These are phyloP conservation scores for Leptogaster cylindrica DNA, from an alignment of 2,888 invertebrate species.

Conservation along the genomic window DNA sequence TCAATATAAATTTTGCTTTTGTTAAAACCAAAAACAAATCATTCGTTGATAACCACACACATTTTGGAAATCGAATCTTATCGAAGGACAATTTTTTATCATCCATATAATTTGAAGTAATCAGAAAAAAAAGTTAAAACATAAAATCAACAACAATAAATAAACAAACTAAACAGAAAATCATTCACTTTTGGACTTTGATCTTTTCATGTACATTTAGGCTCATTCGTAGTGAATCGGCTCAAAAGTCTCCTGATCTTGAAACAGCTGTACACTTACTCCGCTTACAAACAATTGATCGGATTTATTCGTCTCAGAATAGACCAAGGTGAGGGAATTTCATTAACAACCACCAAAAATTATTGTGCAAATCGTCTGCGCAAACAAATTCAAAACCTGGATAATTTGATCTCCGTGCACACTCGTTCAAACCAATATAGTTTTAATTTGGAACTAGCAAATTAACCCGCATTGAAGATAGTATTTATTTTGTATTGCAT, in stretches of 20 bases:
- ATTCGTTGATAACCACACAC: too few species aligned
- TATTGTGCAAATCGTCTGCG: background rate
- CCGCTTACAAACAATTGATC: conserved; percentile 67
- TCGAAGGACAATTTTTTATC: too few species aligned
- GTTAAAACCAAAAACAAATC: too few species aligned
- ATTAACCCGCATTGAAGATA: too few species aligned
- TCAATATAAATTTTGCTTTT: too few species aligned
- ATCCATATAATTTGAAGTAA: too few species aligned
- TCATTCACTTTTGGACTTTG: conserved; percentile 13
- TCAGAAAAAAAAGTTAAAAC: too few species aligned
- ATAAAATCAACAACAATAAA: background rate
- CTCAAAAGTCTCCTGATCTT: conserved; percentile 46
- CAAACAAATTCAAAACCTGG: background rate
- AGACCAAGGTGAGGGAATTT: conserved; percentile 64
- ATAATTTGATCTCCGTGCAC: too few species aligned
- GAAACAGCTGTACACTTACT: conserved; percentile 66
- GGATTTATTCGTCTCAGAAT: conserved; percentile 67
- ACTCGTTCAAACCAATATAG: too few species aligned
- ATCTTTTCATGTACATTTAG: conserved; percentile 41
- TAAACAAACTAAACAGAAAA: background rate
- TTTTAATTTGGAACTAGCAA: too few species aligned
- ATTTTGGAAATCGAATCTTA: too few species aligned
- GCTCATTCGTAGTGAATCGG: conserved; percentile 31
- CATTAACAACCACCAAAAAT: background rate
- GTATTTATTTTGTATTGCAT: conserved; percentile 3